These are phyloP conservation scores for Hiodon tergisus DNA, from an alignment of 2,113 vertebrate species.

Conservation along the genomic window DNA sequence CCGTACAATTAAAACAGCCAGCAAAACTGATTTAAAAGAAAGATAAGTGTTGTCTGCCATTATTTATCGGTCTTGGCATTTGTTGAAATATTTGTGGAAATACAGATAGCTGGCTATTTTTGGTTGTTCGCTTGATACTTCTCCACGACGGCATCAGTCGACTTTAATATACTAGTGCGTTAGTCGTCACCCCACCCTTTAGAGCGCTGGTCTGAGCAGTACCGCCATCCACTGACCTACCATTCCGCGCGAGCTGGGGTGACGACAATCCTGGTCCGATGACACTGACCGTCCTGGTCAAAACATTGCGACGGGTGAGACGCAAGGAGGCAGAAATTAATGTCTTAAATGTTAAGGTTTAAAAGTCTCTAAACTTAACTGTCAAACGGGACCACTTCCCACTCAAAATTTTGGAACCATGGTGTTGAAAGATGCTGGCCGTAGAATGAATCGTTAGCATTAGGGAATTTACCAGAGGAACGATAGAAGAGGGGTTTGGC, in stretches of 20 bases:
- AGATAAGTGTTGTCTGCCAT: too few species aligned
- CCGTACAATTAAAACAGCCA: too few species aligned
- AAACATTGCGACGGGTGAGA: neutral
- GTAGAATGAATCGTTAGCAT: neutral
- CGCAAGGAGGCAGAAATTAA: neutral
- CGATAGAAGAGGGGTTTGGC: neutral
- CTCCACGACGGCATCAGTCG: neutral
- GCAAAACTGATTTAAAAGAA: too few species aligned
- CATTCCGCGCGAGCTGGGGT: conserved; percentile 10
- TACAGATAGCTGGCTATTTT: too few species aligned
- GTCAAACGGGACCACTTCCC: neutral
- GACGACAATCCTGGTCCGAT: conserved; percentile 7
- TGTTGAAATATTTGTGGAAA: too few species aligned
- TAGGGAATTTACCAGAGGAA: conserved; percentile 11
- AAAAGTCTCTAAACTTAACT: neutral
- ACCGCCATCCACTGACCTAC: neutral
- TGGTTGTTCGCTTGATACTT: too few species aligned
- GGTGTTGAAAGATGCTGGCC: conserved; percentile 11
- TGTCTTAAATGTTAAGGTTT: neutral
- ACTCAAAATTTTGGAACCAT: conserved; percentile 3
- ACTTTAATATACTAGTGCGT: neutral
- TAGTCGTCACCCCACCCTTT: conserved; percentile 11
- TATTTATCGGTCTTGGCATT: too few species aligned
- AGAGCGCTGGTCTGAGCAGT: neutral
- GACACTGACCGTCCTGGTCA: conserved; percentile 5